These are phyloP conservation scores for Bombycilla garrulus DNA, from an alignment of 2,113 vertebrate species.

Conservation along the genomic window DNA sequence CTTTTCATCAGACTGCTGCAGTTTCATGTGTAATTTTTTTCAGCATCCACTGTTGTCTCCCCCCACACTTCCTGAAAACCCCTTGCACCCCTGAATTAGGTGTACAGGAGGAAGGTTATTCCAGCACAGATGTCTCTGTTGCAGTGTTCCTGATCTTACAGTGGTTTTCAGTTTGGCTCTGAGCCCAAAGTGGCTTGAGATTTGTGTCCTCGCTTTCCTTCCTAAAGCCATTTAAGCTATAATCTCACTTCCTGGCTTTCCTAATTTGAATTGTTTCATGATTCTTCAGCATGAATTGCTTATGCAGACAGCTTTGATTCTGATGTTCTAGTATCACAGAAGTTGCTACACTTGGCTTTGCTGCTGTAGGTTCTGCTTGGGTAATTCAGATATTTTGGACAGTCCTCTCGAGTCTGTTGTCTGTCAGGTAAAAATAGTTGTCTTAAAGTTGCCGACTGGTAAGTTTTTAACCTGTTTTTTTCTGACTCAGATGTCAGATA, in stretches of 20 bases:
- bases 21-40: background rate
- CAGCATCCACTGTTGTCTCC: background rate
- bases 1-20: background rate
- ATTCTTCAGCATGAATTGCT: conserved; percentile 58
- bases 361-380: conserved; percentile 33
- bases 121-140: background rate
- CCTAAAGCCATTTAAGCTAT: conserved; percentile 9
- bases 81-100: background rate
- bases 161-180: background rate
- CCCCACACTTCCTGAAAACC: background rate
- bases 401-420: conserved; percentile 13
- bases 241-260: conserved; percentile 56
- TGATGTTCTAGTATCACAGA: conserved; percentile 62
- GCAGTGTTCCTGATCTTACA: background rate
- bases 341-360: conserved; percentile 41
- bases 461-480: conserved; percentile 30
- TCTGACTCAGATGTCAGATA: conserved; percentile 50
- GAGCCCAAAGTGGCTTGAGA: background rate
- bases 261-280: conserved; percentile 14
- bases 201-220: background rate
- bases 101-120: background rate
- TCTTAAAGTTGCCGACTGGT: conserved; percentile 49
- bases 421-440: conserved; percentile 57
- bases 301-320: conserved; percentile 41
- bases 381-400: conserved; percentile 46